These are phyloP conservation scores for Champsocephalus gunnari DNA, from an alignment of 2,797 vertebrate species.

Conservation along the genomic window DNA sequence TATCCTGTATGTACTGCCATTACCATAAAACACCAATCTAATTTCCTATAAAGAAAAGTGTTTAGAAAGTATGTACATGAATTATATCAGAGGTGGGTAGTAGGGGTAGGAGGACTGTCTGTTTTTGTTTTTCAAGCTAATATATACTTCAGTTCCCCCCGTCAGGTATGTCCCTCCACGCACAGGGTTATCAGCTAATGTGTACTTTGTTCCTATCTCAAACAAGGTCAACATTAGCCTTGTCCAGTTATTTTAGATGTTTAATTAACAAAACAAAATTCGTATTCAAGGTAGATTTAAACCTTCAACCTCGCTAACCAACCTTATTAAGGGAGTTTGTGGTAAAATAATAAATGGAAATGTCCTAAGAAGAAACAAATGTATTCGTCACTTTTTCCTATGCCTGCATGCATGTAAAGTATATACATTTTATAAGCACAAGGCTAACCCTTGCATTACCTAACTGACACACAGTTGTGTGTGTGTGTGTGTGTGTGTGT, in stretches of 20 bases:
- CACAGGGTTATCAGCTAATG: neutral
- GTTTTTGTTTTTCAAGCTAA: neutral
- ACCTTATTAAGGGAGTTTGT: too few species aligned
- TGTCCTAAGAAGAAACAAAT: too few species aligned
- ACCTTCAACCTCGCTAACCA: too few species aligned
- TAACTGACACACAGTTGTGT: neutral
- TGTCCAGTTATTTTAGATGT: neutral
- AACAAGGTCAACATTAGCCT: neutral
- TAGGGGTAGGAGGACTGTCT: neutral
- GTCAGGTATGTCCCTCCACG: neutral
- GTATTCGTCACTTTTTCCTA: too few species aligned
- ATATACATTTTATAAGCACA: neutral
- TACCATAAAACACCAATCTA: neutral
- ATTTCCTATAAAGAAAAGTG: neutral
- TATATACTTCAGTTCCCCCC: neutral
- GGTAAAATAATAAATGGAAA: too few species aligned
- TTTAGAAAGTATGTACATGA: neutral
- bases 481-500: neutral
- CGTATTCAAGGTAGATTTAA: neutral
- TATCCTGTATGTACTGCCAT: neutral
- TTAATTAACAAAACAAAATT: neutral
- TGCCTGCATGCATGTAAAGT: neutral
- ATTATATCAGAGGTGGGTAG: slow-evolving; percentile 1
- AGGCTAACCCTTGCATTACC: slow-evolving; percentile 3
- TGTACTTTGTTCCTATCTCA: neutral